phyloP scores from a whole-genome alignment of 2,113 vertebrate species.

The Eupsittula cactorum region DNA sequence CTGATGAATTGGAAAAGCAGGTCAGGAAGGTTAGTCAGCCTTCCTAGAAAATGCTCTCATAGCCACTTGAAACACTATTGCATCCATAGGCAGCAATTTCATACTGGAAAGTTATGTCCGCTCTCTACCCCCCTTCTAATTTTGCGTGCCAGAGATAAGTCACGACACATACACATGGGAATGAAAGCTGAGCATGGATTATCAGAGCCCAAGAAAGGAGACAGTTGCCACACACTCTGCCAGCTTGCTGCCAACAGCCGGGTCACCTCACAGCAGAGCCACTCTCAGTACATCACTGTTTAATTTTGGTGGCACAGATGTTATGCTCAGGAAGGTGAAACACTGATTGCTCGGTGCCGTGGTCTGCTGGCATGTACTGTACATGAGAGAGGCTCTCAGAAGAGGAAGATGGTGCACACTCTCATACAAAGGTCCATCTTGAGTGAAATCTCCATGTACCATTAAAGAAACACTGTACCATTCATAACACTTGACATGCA shows the following conservation, averaged over 20 bases:
- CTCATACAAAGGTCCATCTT: not conserved
- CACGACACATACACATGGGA: not conserved
- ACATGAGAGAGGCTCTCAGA: not conserved
- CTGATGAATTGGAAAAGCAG: not conserved
- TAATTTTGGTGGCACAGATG: not conserved
- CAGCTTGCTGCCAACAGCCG: not conserved
- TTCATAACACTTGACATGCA: not conserved
- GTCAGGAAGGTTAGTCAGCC: not conserved
- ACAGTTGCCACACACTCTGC: not conserved
- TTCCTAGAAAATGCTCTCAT: not conserved
- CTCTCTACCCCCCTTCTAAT: not conserved
- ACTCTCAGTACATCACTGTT: not conserved
- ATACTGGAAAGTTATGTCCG: not conserved
- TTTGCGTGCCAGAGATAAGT: conserved; percentile 10
- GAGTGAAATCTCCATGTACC: not conserved
- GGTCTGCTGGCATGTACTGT: not conserved
- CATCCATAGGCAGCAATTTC: conserved; percentile 17
- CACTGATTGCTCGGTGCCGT: not conserved
- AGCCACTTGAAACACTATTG: not conserved
- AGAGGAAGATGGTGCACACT: not conserved
- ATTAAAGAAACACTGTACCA: not conserved
- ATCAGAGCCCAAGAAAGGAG: not conserved
- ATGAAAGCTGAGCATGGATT: not conserved
- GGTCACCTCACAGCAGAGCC: not conserved
- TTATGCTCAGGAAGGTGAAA: not conserved